Base-by-base conservation (phyloP, 2,797 vertebrate genomes). In the Synaphobranchus kaupii region DNA sequence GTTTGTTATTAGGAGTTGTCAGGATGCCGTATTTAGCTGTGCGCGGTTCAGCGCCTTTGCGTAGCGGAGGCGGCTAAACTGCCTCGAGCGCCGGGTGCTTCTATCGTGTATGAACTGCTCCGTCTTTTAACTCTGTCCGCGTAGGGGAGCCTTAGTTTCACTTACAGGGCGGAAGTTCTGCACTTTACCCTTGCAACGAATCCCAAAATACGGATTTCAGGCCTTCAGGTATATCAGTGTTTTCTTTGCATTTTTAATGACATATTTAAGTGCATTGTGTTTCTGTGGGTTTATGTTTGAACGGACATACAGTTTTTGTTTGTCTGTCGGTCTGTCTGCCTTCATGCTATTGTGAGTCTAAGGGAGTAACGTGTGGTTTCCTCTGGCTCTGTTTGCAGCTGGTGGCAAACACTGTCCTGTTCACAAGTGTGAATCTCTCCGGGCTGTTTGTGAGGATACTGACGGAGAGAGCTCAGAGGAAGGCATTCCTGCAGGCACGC, bases 341-440 rank as follows among this genome's bases (percentile, higher is more conserved):
- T 83, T 8, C n/a, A 4, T 68, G 56, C 56, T 15, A 17, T 58
- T 58, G 54, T n/a, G 17, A 84, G 28, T 10, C 13, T 34, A 10
- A 25, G 12, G 78, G 28, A 47, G 28, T 3, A 22, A 39, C 28
- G 10, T 82, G 80, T 71, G 58, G 17, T 86, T 66, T 39, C 28
- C 31, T 58, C 25, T 22, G 4, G 28, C 66, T 22, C 88, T 22
- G 81, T 88, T 86, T 90, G 84, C 95, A 99, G 98, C 95, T 99
- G 86, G 96, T 97, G 91, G 98, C 98, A 94, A 99, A 99, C 92
- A 97, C 97, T 17, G 96, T 99, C 90, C 96, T 99, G 92, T 99
- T 99, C 94, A 96, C 97, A 90, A 97, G 98, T 81, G 98, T 99
- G 93, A 99, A 99, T 96, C 95, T 99, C 94, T 99, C 98, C 44